Base-by-base conservation (phyloP, 2,888 invertebrate genomes). In the Eupithecia pulchellata region DNA sequence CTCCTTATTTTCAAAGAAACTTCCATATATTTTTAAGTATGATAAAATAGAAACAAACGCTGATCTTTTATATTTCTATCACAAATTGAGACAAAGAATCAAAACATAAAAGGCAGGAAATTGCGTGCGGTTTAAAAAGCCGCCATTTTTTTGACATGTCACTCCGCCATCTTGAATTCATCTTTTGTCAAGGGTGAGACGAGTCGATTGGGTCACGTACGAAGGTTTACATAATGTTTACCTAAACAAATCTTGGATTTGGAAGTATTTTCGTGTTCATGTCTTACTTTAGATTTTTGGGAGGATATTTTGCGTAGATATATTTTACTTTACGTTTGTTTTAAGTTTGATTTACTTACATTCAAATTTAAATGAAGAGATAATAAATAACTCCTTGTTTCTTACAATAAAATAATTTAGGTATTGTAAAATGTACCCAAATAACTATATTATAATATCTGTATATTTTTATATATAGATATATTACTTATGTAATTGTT, bases 161-260 rank as follows among this genome's bases (percentile, higher is more conserved):
- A 85, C 85, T 71, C 89, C 85, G 85, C 86, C 87, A 89, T 91
- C 81, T 90, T 89, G 84, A 81, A 84, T 84, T 83, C 86, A 86
- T 88, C 86, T 88, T 86, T 86, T 87, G 85, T 86, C 84, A 84
- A 85, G 84, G 84, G 86, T 83, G 82, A 83, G 82, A 87, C 82
- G 72, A 69, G 84, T 87, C 89, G 86, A 90, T 89, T 81, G 84
- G 85, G 88, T 89, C 91, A 91, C 91, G 91, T 90, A 89, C 84
- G 84, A 85, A 82, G 82, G 84, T 84, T 87, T 90, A 89, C 84
- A 84, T 85, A n/a, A 81, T 82, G 84, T 84, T 87, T 87, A 80
- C 84, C 85, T 86, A 86, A 84, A 86, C 87, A 89, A 89, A 89
- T 88, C 84, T 81, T 82, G 80, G 82, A 76, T 75, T 77, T 75